A percentile compares a stretch with the other conserved stretches of the same genome.
These are phyloP conservation scores for Toxotes chatareus DNA, from an alignment of 2,113 vertebrate species.

Conservation along the genomic window DNA sequence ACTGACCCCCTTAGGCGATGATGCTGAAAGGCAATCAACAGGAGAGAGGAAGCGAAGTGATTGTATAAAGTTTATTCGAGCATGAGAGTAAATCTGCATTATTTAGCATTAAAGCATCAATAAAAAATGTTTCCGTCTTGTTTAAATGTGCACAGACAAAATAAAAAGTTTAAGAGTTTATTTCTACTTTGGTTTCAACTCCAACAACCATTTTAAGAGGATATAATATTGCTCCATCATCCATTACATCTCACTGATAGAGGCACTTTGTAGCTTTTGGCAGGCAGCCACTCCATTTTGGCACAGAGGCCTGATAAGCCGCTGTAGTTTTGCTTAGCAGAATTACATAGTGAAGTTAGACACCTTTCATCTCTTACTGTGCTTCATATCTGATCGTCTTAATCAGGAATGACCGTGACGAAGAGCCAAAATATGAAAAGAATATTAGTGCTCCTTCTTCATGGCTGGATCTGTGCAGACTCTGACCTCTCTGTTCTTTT, in stretches of 20 bases:
- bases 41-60: conserved; percentile 48
- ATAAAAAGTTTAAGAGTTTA: background rate
- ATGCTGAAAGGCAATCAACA: conserved; percentile 43
- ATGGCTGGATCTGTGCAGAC: background rate
- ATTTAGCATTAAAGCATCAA: conserved; percentile 71
- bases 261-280: conserved; percentile 36
- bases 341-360: background rate
- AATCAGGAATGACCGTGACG: conserved; percentile 21
- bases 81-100: conserved; percentile 65
- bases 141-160: conserved; percentile 24
- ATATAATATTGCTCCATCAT: background rate
- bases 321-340: conserved; percentile 3
- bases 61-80: conserved; percentile 60
- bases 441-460: background rate
- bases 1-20: conserved; percentile 48
- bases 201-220: background rate
- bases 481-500: background rate
- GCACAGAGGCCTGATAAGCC: conserved; percentile 20
- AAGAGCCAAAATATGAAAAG: conserved; percentile 18
- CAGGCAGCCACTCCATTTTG: conserved; percentile 28
- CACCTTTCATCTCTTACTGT: conserved; percentile 8
- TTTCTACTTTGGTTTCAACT: background rate
- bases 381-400: conserved; percentile 11
- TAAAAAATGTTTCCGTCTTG: conserved; percentile 53
- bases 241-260: conserved; percentile 18